phyloP scores from a whole-genome alignment of 2,113 vertebrate genomes.

The Phoxinus phoxinus region DNA sequence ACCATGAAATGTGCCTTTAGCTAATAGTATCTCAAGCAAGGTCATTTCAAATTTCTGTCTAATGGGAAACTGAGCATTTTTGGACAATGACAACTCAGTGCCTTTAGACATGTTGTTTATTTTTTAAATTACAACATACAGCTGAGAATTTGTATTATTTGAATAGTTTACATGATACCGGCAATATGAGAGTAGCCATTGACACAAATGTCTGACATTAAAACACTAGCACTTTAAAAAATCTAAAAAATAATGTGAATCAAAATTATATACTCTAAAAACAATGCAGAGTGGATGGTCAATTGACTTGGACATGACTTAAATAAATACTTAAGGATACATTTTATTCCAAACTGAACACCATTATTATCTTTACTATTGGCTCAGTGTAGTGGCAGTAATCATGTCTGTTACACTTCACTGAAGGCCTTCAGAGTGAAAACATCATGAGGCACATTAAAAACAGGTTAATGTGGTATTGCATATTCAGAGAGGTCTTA shows the following conservation, averaged over 20 bases:
- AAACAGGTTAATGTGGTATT: not conserved
- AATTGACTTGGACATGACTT: not conserved
- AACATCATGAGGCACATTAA: not conserved
- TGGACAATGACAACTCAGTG: not conserved
- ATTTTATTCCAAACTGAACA: not conserved
- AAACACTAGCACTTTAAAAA: not conserved
- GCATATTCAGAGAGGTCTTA: not conserved
- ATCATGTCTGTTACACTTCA: not conserved
- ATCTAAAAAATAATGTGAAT: not conserved
- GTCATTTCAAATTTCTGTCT: not conserved
- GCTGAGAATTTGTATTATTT: not conserved
- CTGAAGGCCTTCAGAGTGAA: not conserved
- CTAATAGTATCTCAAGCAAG: not conserved
- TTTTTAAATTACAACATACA: not conserved
- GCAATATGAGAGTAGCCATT: not conserved
- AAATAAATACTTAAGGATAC: not conserved
- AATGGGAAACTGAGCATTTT: not conserved
- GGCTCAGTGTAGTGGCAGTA: not conserved
- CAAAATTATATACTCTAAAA: not conserved
- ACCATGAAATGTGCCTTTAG: constrained; percentile 32
- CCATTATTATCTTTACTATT: not conserved
- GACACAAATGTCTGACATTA: not conserved
- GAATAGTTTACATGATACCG: not conserved
- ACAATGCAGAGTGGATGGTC: not conserved
- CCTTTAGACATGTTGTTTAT: constrained; percentile 26